These are phyloP conservation scores for Vanacampus margaritifer DNA, from an alignment of 2,113 vertebrate genomes.

Conservation along the genomic window DNA sequence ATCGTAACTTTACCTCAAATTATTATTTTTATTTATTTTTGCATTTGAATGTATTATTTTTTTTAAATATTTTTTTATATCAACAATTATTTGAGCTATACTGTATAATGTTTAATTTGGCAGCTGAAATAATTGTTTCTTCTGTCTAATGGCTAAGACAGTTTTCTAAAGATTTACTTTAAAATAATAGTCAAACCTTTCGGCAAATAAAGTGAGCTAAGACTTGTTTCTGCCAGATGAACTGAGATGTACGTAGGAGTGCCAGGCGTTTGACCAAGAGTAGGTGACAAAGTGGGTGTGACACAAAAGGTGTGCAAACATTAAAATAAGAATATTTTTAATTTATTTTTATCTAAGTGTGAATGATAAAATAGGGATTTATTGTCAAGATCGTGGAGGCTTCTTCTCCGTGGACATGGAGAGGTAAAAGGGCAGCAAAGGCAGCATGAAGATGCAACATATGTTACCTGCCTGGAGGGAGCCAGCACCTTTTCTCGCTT, in stretches of 20 bases:
- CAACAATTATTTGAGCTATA: not conserved
- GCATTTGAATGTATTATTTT: too few species aligned
- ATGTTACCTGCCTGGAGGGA: slow-evolving; percentile 43
- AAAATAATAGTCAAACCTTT: slow-evolving; percentile 9
- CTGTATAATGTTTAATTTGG: not conserved
- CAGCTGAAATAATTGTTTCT: not conserved
- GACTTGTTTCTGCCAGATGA: slow-evolving; percentile 22
- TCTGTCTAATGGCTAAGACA: not conserved
- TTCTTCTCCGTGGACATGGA: not conserved
- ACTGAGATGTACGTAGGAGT: slow-evolving; percentile 23
- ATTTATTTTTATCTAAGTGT: not conserved
- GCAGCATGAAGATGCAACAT: slow-evolving; percentile 23
- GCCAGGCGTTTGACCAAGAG: slow-evolving; percentile 33
- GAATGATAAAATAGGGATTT: slow-evolving; percentile 19
- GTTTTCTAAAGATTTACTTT: not conserved
- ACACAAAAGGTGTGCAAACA: slow-evolving; percentile 23
- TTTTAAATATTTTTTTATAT: too few species aligned
- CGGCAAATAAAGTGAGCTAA: slow-evolving; percentile 10
- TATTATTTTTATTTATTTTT: too few species aligned
- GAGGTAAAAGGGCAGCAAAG: slow-evolving; percentile 10
- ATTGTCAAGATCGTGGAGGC: not conserved
- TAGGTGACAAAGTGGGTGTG: slow-evolving; percentile 31
- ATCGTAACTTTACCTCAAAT: not conserved
- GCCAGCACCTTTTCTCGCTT: slow-evolving; percentile 9
- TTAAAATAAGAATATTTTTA: slow-evolving; percentile 28